phyloP scores from a whole-genome alignment of 1,140 invertebrate genomes.

The Zaprionus inermis region DNA sequence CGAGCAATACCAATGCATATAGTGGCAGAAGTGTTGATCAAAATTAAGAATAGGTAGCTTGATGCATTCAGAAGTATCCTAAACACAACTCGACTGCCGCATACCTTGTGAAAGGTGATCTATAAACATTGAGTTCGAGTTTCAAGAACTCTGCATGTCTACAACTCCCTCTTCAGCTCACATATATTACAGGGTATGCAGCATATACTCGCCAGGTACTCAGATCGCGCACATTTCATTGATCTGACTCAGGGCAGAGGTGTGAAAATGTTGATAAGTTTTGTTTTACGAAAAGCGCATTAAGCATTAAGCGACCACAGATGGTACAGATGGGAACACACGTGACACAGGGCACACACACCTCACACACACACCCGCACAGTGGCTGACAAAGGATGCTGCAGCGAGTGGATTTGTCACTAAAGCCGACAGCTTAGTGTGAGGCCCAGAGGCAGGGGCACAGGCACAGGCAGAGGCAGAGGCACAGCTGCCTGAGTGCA shows the following conservation, averaged over 20 bases:
- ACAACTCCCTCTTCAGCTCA: not conserved
- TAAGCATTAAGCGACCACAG: slow-evolving; percentile 44
- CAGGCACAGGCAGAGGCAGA: not conserved
- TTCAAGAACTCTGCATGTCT: not conserved
- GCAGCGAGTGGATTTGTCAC: slow-evolving; percentile 45
- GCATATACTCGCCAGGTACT: not conserved
- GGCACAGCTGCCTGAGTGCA: slow-evolving; percentile 42
- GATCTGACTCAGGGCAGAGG: slow-evolving; percentile 13
- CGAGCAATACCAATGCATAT: not conserved
- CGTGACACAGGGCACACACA: not conserved
- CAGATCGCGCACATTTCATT: slow-evolving; percentile 21
- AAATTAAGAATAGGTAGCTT: not conserved
- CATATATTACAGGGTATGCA: not conserved
- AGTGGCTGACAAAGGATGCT: slow-evolving; percentile 28
- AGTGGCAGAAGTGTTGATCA: not conserved
- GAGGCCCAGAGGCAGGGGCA: slow-evolving; percentile 33
- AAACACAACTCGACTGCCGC: not conserved
- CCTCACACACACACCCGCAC: not conserved
- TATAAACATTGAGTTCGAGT: not conserved
- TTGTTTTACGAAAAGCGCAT: slow-evolving; percentile 52
- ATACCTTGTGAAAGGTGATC: not conserved
- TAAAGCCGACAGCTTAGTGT: slow-evolving; percentile 54
- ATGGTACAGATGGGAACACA: slow-evolving; percentile 28
- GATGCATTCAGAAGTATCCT: not conserved
- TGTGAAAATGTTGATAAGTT: slow-evolving; percentile 32